Evolutionary conservation across 2,113 vertebrate genomes (phyloP).

Genomic region (Cinclus cinclus): DNA sequence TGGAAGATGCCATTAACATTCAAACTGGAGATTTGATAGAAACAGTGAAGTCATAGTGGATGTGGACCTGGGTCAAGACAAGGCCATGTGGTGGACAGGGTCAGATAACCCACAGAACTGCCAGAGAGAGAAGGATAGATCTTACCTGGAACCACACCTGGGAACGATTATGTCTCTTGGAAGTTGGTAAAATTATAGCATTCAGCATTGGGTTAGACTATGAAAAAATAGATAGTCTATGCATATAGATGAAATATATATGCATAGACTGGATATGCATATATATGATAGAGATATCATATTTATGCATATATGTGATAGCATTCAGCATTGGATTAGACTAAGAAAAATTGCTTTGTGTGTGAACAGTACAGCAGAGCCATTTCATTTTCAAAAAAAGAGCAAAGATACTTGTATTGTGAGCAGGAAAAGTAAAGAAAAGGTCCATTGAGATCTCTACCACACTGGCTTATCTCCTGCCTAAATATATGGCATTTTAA

Average conservation of each 20-base stretch:
- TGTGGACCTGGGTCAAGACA: background rate
- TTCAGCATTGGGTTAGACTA: background rate
- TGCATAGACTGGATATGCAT: too few species aligned
- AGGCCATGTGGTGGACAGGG: background rate
- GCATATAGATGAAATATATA: too few species aligned
- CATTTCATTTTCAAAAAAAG: background rate
- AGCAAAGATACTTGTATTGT: background rate
- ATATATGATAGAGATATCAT: too few species aligned
- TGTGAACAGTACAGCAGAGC: background rate
- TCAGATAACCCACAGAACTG: background rate
- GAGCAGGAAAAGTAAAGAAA: background rate
- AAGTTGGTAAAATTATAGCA: background rate
- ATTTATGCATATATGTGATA: too few species aligned
- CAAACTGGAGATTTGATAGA: background rate
- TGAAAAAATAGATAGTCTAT: background rate
- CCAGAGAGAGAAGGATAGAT: fast-evolving
- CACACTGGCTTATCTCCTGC: background rate
- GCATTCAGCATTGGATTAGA: background rate
- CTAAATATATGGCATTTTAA: background rate
- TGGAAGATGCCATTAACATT: background rate
- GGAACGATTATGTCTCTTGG: background rate
- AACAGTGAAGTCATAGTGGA: background rate
- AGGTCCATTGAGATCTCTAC: background rate
- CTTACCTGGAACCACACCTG: too few species aligned
- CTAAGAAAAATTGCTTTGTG: background rate